Evolutionary conservation across 2,113 vertebrate genomes (phyloP).

Genomic region (Xiphorhynchus elegans): DNA sequence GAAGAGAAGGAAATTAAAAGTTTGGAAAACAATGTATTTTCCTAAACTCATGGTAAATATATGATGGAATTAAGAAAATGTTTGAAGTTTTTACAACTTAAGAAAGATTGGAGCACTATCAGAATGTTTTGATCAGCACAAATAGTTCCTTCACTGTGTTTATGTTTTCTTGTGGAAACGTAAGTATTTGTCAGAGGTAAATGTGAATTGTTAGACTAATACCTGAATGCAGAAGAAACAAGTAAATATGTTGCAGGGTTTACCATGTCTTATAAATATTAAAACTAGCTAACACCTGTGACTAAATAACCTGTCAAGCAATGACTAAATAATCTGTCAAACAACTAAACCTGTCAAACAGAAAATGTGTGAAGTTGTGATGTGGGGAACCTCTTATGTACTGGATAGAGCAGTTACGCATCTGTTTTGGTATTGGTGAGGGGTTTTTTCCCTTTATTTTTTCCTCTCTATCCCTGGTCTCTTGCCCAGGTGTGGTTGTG

Average conservation of each 20-base stretch:
- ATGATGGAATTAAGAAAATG: neutral
- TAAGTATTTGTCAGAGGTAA: constrained; percentile 25
- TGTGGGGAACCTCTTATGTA: neutral
- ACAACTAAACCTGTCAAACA: neutral
- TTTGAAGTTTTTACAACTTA: neutral
- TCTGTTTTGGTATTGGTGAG: neutral
- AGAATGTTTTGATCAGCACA: neutral
- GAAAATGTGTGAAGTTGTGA: neutral
- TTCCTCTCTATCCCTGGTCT: neutral
- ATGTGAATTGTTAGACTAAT: neutral
- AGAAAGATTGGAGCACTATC: neutral
- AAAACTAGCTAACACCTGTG: neutral
- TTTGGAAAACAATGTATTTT: neutral
- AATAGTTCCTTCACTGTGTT: neutral
- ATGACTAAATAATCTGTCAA: too few species aligned
- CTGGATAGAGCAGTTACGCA: neutral
- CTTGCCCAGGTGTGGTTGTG: neutral
- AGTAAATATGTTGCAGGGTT: neutral
- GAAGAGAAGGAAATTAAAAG: neutral
- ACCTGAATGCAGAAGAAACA: neutral
- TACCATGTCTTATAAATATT: neutral
- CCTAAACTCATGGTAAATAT: neutral
- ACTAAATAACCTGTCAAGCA: neutral
- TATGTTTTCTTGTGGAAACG: neutral
- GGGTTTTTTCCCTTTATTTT: neutral